Evolutionary conservation across 2,888 invertebrate species (phyloP).

Genomic region (Spicauda simplicius): DNA sequence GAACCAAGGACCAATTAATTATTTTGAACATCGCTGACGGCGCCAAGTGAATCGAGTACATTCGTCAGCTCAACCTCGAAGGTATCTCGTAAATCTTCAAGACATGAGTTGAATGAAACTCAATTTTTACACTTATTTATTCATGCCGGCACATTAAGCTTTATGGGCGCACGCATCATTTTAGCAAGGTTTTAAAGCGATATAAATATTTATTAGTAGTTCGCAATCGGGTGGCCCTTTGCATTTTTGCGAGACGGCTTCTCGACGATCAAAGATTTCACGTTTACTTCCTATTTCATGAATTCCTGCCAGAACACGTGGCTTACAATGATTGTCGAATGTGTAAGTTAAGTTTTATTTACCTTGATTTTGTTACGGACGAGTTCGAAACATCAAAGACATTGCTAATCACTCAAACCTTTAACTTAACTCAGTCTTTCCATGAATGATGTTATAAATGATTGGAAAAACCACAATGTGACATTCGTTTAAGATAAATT

Average conservation of each 20-base stretch:
- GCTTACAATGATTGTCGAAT: no score
- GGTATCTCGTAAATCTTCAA: constrained; percentile 43
- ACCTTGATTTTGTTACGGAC: no score
- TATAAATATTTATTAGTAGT: constrained; percentile 25
- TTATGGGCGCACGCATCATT: constrained; percentile 15
- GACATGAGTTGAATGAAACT: constrained; percentile 43
- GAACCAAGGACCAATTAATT: constrained; percentile 42
- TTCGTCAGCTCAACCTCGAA: constrained; percentile 40
- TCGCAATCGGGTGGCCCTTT: constrained; percentile 3
- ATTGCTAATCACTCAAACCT: no score
- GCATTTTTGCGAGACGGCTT: neutral
- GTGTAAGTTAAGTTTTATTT: no score
- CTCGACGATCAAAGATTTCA: no score
- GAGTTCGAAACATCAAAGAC: neutral
- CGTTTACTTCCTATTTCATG: no score
- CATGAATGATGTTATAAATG: no score
- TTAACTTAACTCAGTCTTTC: no score
- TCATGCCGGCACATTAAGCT: constrained; percentile 24
- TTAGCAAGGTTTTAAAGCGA: constrained; percentile 25
- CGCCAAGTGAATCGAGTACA: constrained; percentile 51
- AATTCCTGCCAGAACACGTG: no score
- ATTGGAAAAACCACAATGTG: no score
- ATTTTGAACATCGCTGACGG: constrained; percentile 46
- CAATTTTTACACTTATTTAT: constrained; percentile 31
- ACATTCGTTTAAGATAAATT: no score